Percentiles rank a stretch among this genome's conserved stretches.
These are phyloP conservation scores for Tolypeutes matacus DNA, from an alignment of 2,797 vertebrate species.

Conservation along the genomic window DNA sequence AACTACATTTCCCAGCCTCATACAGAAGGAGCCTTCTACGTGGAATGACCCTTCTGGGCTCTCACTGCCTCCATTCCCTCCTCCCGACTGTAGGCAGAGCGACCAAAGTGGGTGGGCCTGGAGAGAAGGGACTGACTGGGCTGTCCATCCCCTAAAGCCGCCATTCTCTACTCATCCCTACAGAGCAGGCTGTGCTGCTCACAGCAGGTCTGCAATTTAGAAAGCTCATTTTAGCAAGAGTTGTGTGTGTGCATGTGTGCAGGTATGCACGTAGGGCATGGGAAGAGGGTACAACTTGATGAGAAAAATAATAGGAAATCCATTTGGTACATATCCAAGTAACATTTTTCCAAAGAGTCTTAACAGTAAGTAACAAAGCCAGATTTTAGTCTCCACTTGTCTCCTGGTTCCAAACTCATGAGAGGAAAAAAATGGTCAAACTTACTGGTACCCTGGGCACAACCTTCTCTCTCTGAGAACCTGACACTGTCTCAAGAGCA, in stretches of 20 bases:
- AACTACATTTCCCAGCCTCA: neutral
- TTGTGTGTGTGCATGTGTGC: too few species aligned
- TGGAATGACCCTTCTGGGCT: neutral
- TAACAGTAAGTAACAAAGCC: neutral
- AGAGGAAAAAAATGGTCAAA: neutral
- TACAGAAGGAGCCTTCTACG: neutral
- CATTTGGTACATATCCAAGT: neutral
- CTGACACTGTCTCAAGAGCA: neutral
- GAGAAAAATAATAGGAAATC: neutral
- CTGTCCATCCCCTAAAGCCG: neutral
- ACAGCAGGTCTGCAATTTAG: neutral
- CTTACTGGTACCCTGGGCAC: neutral
- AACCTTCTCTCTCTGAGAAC: neutral
- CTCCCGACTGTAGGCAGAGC: too few species aligned
- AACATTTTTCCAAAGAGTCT: neutral
- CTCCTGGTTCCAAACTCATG: neutral
- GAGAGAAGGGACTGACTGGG: neutral
- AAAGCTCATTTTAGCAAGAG: neutral
- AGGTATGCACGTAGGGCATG: too few species aligned
- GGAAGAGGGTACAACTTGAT: neutral
- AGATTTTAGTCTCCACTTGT: neutral
- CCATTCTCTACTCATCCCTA: neutral
- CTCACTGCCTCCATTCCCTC: neutral
- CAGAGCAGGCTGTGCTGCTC: neutral
- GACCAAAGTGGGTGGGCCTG: neutral